Base-by-base conservation (phyloP, 2,888 invertebrate genomes). In the Pimpla rufipes region DNA sequence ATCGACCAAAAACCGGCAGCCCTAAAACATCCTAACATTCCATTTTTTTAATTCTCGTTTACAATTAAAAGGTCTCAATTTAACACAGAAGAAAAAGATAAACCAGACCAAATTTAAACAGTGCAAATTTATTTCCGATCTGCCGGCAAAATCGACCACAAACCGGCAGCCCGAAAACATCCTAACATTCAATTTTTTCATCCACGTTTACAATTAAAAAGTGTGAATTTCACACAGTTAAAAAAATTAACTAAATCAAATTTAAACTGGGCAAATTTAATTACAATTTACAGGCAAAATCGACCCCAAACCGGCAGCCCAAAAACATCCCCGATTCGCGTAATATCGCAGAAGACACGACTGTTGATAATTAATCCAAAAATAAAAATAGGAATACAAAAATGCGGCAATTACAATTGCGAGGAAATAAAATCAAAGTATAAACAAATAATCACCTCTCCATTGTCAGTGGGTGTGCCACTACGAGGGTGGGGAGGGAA, bases 401-500 rank as follows among this genome's bases (percentile, higher is more conserved):
- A 73, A 59, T 35, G 13, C 37, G 16, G 6, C 8, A 79, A 70
- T 16, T 52, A 67, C 16, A 70, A 47, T 35, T 66, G 47, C 57
- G 71, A 29, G n/a, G 21, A 64, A 68, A n/a, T 50, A 50, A 64
- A 76, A 67, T 74, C 35, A 64, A 73, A 64, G 50, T 50, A 77
- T 64, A 83, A 79, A 79, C 74, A 78, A 79, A 87, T 87, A 87
- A 85, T 87, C 87, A 87, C 87, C 87, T 87, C 87, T 84, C 76
- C 85, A 87, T 87, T 84, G 55, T 76, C 82, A 82, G 82, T 82
- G 76, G 82, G 78, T 80, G 84, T 85, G 84, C 79, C 85, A 86
- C 86, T 86, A 85, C 86, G 76, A 71, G 75, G 70, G 75, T 62
- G 55, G 73, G 67, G 67, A 73, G 68, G 62, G 42, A 77, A 55